These are phyloP conservation scores for Epinephelus cyanopodus DNA, from an alignment of 2,113 vertebrate genomes.

Conservation along the genomic window DNA sequence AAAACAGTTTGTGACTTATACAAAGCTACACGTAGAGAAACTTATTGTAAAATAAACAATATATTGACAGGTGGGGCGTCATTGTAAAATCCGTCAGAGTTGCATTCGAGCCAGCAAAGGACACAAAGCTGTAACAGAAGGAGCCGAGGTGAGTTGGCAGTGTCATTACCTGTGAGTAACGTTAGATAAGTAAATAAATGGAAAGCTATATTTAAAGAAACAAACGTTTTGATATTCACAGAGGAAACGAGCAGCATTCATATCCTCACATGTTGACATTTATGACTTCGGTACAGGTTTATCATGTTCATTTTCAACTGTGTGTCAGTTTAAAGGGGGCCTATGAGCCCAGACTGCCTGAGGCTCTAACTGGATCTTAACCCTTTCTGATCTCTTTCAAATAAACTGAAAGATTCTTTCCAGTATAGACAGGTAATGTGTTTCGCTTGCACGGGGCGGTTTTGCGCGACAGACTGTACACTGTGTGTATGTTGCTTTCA, in stretches of 20 bases:
- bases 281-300: neutral
- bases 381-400: neutral
- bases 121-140: neutral
- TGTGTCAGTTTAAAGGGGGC: neutral
- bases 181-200: neutral
- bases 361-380: neutral
- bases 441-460: neutral
- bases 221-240: neutral
- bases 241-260: neutral
- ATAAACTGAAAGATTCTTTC: neutral
- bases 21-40: fast-evolving
- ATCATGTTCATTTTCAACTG: neutral
- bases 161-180: neutral
- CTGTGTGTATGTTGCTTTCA: neutral
- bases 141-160: conserved; percentile 10
- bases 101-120: neutral
- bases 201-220: neutral
- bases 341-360: neutral
- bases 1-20: neutral
- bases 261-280: neutral
- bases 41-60: fast-evolving
- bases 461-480: neutral
- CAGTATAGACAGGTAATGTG: neutral
- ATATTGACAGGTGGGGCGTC: neutral
- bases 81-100: neutral